phyloP scores from a whole-genome alignment of 2,113 vertebrate genomes.

The Pitta sordida region DNA sequence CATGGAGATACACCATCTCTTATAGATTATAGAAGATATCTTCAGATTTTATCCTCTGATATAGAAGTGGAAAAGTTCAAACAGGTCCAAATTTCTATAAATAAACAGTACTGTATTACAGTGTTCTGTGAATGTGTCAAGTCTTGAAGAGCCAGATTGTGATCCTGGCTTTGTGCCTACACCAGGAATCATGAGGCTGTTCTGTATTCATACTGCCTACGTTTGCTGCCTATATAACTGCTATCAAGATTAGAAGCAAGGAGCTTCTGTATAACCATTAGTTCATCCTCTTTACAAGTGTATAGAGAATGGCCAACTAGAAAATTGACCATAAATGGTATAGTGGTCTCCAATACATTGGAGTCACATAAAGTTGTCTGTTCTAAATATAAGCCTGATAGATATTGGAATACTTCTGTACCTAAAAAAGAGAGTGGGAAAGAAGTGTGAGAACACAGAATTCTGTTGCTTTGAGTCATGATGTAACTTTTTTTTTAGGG shows the following conservation, averaged over 20 bases:
- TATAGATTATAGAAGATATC: not conserved
- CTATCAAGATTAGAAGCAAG: not conserved
- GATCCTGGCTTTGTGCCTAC: conserved; percentile 46
- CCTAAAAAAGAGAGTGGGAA: not conserved
- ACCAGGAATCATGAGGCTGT: conserved; percentile 12
- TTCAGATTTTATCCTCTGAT: not conserved
- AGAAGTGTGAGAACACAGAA: not conserved
- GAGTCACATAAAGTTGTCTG: not conserved
- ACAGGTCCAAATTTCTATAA: conserved; percentile 40
- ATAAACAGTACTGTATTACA: conserved; percentile 29
- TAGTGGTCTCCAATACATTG: not conserved
- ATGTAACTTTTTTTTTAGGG: not conserved
- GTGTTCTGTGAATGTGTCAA: conserved; percentile 44
- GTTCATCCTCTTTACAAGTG: not conserved
- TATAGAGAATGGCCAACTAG: not conserved
- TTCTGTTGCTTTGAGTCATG: not conserved
- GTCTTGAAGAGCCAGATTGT: conserved; percentile 48
- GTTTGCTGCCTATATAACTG: not conserved
- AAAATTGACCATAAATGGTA: not conserved
- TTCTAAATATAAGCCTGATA: not conserved
- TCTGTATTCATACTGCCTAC: not conserved
- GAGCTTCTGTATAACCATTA: not conserved
- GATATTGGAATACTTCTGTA: not conserved
- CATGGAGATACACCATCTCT: not conserved
- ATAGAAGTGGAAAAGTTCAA: conserved; percentile 14